A percentile compares a stretch with the other conserved stretches of the same genome.
Conservation (phyloP, 2,797 vertebrate genomes). For the Fistularia commersonii region DNA sequence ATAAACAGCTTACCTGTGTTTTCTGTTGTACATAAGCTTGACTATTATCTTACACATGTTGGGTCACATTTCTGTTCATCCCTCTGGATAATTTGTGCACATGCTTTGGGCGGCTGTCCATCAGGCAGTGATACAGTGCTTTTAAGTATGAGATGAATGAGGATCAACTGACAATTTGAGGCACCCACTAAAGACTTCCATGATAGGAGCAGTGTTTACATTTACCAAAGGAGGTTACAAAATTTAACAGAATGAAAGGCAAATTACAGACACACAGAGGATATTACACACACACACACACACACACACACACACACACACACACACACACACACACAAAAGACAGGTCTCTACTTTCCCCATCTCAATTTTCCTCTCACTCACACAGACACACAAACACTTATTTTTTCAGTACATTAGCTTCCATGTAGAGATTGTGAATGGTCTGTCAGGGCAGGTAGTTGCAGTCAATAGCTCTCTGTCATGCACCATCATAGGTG, state of each 20-base stretch:
- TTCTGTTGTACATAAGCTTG: too few species aligned
- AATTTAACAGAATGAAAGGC: background rate
- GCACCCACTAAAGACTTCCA: too few species aligned
- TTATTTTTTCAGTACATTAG: slow-evolving; percentile 53
- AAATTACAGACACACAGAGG: too few species aligned
- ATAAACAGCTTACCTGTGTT: too few species aligned
- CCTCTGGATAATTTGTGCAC: too few species aligned
- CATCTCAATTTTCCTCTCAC: slow-evolving; percentile 23
- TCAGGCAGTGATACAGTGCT: background rate
- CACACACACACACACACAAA: slow-evolving; percentile 11
- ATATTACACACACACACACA: background rate
- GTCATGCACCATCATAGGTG: slow-evolving; percentile 26
- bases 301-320: slow-evolving; percentile 3
- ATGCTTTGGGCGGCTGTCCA: too few species aligned
- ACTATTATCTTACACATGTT: too few species aligned
- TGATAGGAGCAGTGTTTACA: background rate
- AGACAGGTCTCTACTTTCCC: slow-evolving; percentile 5
- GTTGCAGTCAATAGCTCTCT: slow-evolving; percentile 48
- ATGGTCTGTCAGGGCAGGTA: slow-evolving; percentile 50
- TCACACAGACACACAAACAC: slow-evolving; percentile 30
- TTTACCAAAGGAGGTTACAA: background rate
- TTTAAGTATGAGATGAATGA: background rate
- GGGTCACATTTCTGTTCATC: too few species aligned
- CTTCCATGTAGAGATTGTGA: slow-evolving; percentile 53
- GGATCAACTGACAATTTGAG: background rate